Base-by-base conservation (phyloP, 2,888 invertebrate species). In the Venusia cambrica region DNA sequence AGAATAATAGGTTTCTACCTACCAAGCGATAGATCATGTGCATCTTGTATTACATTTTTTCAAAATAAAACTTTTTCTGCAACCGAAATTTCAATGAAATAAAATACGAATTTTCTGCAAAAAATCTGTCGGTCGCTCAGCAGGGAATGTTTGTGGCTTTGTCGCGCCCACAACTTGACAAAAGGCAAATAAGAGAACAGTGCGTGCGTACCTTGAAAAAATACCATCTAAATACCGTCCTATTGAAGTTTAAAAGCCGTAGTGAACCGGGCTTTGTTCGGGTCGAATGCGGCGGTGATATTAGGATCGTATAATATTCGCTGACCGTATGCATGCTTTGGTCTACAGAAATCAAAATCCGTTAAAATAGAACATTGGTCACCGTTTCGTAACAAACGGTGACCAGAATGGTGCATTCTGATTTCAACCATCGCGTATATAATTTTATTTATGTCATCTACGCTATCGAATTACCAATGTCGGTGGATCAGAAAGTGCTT, bases 201-300 rank as follows among this genome's bases (percentile, higher is more conserved):
- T 80, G 36, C 36, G 18, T 28, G 58, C 73, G 61, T 56, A 54
- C 63, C 64, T 51, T 38, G 65, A 78, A 74, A 81, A 84, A 85
- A 84, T 70, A 73, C 71, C 76, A 78, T 78, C 80, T 80, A 85
- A 85, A 83, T 85, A 83, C 73, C 63, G 56, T 72, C 66, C 83
- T 73, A 85, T 85, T 84, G 77, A 85, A 53, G 85, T 80, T 84
- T 85, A 87, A 87, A 84, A 84, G 80, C 79, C 87, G 80, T 77
- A 68, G 73, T 73, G 75, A 79, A 83, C 75, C 72, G 72, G 9
- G 51, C 51, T 68, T 87, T 87, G 85, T 87, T 70, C 69, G 57
- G 62, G 45, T 63, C 72, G 70, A 73, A 76, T 73, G 78, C 77
- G 73, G 85, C 83, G 79, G 83, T 81, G 73, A 76, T 78, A 85